Evolutionary conservation across 2,888 invertebrate genomes (phyloP).

Genomic region (Kryphioiulus occultus): DNA sequence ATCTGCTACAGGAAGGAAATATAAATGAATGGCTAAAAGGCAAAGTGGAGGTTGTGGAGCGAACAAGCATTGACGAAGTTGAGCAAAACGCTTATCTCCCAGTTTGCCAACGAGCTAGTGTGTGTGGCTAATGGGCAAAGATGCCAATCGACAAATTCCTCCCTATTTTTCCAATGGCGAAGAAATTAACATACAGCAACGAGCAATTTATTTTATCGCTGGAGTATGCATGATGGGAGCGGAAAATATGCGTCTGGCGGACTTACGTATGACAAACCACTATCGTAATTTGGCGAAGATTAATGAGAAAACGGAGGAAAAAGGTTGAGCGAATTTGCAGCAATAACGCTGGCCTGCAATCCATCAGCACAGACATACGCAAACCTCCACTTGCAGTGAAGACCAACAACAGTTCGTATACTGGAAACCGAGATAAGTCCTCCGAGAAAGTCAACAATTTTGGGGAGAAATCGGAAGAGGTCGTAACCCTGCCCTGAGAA

Average conservation of each 20-base stretch:
- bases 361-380: not conserved
- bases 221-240: not conserved
- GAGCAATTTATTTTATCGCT: constrained; percentile 6
- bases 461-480: not conserved
- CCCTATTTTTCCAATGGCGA: not conserved
- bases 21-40: constrained; percentile 25
- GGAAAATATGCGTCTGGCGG: constrained; percentile 20
- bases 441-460: not conserved
- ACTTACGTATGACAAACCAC: constrained; percentile 18
- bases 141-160: not conserved
- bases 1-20: constrained; percentile 7
- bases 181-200: constrained; percentile 11
- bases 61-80: not conserved
- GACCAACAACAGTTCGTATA: too few species aligned
- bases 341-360: not conserved
- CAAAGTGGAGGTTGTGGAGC: not conserved
- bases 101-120: not conserved
- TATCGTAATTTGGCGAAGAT: constrained; percentile 31
- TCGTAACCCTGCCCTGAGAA: not conserved
- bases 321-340: not conserved
- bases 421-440: not conserved
- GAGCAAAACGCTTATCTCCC: constrained; percentile 3
- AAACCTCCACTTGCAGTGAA: too few species aligned
- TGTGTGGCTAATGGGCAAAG: not conserved
- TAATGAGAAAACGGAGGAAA: not conserved